phyloP scores from a whole-genome alignment of 2,888 invertebrate genomes.

The Sarcophaga variegata region DNA sequence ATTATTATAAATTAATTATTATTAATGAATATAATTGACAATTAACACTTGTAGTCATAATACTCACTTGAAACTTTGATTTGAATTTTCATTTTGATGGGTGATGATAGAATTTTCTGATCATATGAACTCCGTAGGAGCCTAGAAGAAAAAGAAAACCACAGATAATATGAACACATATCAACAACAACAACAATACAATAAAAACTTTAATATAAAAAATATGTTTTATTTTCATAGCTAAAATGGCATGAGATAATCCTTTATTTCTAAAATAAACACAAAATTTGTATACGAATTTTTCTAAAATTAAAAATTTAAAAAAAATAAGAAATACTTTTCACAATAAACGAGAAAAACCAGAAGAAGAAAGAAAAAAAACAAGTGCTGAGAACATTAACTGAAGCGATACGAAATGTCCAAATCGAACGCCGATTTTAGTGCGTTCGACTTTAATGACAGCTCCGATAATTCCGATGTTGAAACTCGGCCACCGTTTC shows the following conservation, averaged over 20 bases:
- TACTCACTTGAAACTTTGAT: too few species aligned
- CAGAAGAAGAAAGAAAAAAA: slow-evolving; percentile 5
- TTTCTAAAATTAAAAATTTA: neutral
- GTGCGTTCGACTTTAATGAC: slow-evolving; percentile 81
- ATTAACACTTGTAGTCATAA: too few species aligned
- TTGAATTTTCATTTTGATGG: too few species aligned
- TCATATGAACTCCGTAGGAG: too few species aligned
- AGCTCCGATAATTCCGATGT: slow-evolving; percentile 80
- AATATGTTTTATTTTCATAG: slow-evolving; percentile 10
- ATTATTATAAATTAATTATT: too few species aligned
- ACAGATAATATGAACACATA: neutral
- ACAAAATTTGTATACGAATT: slow-evolving; percentile 55
- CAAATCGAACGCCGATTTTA: slow-evolving; percentile 79
- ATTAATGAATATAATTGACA: too few species aligned
- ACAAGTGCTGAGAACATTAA: slow-evolving; percentile 27
- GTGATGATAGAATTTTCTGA: too few species aligned
- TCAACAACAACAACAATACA: neutral
- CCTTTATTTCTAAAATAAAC: neutral
- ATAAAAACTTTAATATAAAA: slow-evolving; percentile 14
- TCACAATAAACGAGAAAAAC: neutral
- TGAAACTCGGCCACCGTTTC: slow-evolving; percentile 78
- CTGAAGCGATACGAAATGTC: slow-evolving; percentile 73
- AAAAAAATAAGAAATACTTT: neutral
- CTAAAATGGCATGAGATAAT: slow-evolving; percentile 29
- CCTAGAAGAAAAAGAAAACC: neutral